Conservation (phyloP, 2,113 vertebrate species). For the Caretta caretta region DNA sequence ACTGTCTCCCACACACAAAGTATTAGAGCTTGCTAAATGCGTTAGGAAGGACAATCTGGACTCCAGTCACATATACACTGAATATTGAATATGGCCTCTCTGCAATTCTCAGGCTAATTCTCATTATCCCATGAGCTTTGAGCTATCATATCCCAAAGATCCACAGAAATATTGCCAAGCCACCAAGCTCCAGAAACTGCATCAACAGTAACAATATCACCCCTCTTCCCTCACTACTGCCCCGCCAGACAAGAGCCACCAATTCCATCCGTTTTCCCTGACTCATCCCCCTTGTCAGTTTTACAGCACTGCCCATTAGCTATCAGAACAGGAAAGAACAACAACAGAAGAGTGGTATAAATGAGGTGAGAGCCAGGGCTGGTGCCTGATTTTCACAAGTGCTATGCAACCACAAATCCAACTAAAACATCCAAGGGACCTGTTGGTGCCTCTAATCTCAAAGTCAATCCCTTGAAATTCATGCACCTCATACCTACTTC, state of each 20-base stretch:
- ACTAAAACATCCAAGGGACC: background rate
- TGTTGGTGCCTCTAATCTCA: background rate
- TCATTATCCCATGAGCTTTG: background rate
- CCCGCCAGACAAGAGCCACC: rapidly evolving
- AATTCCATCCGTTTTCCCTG: background rate
- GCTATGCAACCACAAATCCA: background rate
- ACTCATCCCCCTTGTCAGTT: background rate
- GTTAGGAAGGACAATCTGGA: background rate
- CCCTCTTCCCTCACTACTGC: background rate
- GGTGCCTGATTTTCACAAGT: background rate
- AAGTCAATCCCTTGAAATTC: background rate
- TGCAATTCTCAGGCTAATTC: background rate
- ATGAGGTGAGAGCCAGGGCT: background rate
- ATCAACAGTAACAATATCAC: background rate
- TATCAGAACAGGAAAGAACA: background rate
- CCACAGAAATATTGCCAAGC: background rate
- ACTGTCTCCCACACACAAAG: background rate
- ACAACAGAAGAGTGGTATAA: background rate
- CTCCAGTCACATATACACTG: background rate
- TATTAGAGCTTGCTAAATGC: background rate
- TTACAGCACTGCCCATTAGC: rapidly evolving
- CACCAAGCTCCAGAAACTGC: background rate
- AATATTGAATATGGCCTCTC: background rate
- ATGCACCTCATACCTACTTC: background rate
- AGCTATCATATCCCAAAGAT: background rate